Base-by-base conservation (phyloP, 1,140 invertebrate genomes). In the Lepidotrigona ventralis region DNA sequence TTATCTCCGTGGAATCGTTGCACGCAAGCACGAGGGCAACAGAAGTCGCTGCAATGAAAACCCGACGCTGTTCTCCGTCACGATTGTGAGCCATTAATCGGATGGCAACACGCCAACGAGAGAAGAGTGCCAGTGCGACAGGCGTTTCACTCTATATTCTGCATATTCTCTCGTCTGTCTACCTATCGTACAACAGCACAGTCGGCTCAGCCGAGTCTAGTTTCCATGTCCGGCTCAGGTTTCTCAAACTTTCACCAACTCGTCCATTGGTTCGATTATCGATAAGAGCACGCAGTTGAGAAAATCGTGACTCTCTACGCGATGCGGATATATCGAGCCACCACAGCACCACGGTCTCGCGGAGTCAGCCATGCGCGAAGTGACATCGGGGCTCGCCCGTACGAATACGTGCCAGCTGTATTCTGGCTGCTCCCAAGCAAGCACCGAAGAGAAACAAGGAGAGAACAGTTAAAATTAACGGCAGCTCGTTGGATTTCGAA, bases 241-340 rank as follows among this genome's bases (percentile, higher is more conserved):
- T 92, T 92, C 91, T 89, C 90, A 90, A 91, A 92, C 91, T 92
- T 92, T 92, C 91, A 92, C 91, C 88, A 86, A 78, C 88, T 89
- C 90, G 90, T 83, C 88, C 86, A 68, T 53, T 68, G 64, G 79
- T 64, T 79, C 63, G 83, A 81, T 78, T 77, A 85, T 89, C 88
- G 88, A 89, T 89, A 89, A 89, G 88, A 86, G 83, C 85, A 89
- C 87, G 88, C 87, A 89, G 87, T 66, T 70, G 29, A 88, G 90
- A 85, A 87, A 86, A 87, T 88, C 85, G 85, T 86, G 85, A 90
- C 86, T 85, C 51, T 71, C 17, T 12, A 77, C 3, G 9, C 71
- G 58, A 69, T 8, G 39, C 39, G 39, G 39, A 46, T 46, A 88
- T 80, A 89, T 76, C 81, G 75, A 29, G 15, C 54, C 15, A 68